Evolutionary conservation across 1,140 invertebrate species (phyloP).

Genomic region (Lasaia peninsularis): DNA sequence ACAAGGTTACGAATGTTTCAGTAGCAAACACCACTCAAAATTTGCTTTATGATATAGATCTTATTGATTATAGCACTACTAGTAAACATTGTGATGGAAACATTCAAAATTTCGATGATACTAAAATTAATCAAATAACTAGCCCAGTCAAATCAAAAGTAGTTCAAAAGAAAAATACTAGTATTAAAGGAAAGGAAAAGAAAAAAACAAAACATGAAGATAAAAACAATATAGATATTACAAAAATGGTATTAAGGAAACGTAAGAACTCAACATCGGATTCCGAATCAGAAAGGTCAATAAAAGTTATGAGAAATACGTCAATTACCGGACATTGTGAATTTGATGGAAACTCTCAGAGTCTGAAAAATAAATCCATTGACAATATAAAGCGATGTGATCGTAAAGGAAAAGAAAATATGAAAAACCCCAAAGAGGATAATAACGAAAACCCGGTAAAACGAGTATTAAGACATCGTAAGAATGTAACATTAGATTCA

Average conservation of each 20-base stretch:
- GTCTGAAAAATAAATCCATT: slow-evolving; percentile 18
- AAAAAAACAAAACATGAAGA: background rate
- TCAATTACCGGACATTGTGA: slow-evolving; percentile 51
- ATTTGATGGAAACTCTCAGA: slow-evolving; percentile 38
- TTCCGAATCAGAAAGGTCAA: slow-evolving; percentile 32
- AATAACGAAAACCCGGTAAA: no score
- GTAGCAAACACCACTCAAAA: slow-evolving; percentile 43
- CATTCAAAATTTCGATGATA: background rate
- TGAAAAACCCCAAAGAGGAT: background rate
- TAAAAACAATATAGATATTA: background rate
- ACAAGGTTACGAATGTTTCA: slow-evolving; percentile 1
- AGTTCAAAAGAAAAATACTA: background rate
- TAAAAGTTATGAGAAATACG: slow-evolving; percentile 36
- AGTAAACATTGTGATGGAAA: background rate
- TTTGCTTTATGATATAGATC: slow-evolving; percentile 37
- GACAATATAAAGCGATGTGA: slow-evolving; percentile 24
- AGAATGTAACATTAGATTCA: no score
- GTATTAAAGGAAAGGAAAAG: background rate
- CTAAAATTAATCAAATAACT: background rate
- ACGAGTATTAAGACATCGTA: no score
- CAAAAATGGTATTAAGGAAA: background rate
- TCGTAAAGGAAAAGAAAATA: background rate
- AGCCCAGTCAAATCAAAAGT: background rate
- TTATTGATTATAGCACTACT: slow-evolving; percentile 24
- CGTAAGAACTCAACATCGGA: background rate